A percentile compares a stretch with the other conserved stretches of the same genome.
These are phyloP conservation scores for Germaria angustata DNA, from an alignment of 2,888 invertebrate genomes.

Conservation along the genomic window DNA sequence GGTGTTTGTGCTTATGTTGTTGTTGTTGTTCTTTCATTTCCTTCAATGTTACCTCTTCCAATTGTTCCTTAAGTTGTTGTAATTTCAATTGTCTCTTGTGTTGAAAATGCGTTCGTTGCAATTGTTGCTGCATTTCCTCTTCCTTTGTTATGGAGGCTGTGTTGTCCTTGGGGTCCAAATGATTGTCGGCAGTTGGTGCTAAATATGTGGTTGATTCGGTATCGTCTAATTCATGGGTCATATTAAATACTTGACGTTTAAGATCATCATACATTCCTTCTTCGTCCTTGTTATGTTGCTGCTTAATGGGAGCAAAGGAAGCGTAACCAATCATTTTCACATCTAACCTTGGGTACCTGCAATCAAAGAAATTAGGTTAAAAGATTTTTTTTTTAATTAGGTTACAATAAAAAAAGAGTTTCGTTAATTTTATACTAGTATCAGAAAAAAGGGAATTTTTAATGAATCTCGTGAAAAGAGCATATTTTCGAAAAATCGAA, in stretches of 20 bases:
- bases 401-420: too few relatives aligned
- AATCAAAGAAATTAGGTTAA: slow-evolving; percentile 19
- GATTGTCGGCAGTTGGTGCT: slow-evolving; percentile 75
- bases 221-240: slow-evolving; percentile 66
- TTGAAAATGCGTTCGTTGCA: slow-evolving; percentile 47
- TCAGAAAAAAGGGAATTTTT: too few relatives aligned
- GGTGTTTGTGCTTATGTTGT: slow-evolving; percentile 53
- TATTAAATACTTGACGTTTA: slow-evolving; percentile 71
- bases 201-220: slow-evolving; percentile 73
- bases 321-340: slow-evolving; percentile 74
- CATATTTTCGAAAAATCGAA: too few relatives aligned
- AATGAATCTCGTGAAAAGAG: too few relatives aligned
- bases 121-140: slow-evolving; percentile 62
- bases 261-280: slow-evolving; percentile 70
- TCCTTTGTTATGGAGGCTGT: slow-evolving; percentile 58
- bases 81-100: slow-evolving; percentile 57
- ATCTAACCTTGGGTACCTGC: slow-evolving; percentile 78
- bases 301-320: slow-evolving; percentile 69
- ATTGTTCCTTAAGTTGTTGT: slow-evolving; percentile 57
- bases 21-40: slow-evolving; percentile 3
- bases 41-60: slow-evolving; percentile 45
- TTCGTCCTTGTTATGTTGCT: slow-evolving; percentile 68
- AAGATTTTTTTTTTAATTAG: too few relatives aligned
- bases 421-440: too few relatives aligned
- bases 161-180: slow-evolving; percentile 69